Conservation (phyloP, 2,888 invertebrate genomes). For the Cyclophora albipunctata region DNA sequence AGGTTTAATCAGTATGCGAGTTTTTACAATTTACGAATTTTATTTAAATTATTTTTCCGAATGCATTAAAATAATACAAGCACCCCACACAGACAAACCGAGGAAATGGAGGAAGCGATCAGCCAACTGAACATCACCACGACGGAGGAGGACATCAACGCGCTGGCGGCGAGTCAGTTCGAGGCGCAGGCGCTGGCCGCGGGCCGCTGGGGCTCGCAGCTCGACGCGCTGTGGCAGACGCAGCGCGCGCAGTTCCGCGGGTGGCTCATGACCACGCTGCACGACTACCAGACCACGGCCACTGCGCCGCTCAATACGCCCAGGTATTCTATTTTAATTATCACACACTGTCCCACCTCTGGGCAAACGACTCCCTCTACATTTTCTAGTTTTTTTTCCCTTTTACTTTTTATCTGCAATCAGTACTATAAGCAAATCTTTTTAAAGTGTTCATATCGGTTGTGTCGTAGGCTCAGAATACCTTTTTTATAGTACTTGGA, state of each 20-base stretch:
- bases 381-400: neutral
- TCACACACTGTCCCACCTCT: no score
- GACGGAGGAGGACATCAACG: slow-evolving; percentile 90
- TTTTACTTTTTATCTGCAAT: no score
- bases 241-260: slow-evolving; percentile 91
- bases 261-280: slow-evolving; percentile 89
- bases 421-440: no score
- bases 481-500: no score
- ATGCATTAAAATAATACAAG: no score
- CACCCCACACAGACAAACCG: slow-evolving; percentile 78
- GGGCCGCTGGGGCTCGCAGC: slow-evolving; percentile 88
- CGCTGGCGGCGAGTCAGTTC: slow-evolving; percentile 86
- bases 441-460: no score
- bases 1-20: no score
- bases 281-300: slow-evolving; percentile 38
- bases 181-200: slow-evolving; percentile 89
- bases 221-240: slow-evolving; percentile 88
- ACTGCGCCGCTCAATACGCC: slow-evolving; percentile 72
- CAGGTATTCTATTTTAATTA: slow-evolving; percentile 51
- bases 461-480: no score
- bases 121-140: slow-evolving; percentile 84
- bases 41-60: no score
- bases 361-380: no score
- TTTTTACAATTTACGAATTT: no score
- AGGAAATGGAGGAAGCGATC: slow-evolving; percentile 92